These are phyloP conservation scores for Aphidius gifuensis DNA, from an alignment of 1,140 invertebrate genomes.

Conservation along the genomic window DNA sequence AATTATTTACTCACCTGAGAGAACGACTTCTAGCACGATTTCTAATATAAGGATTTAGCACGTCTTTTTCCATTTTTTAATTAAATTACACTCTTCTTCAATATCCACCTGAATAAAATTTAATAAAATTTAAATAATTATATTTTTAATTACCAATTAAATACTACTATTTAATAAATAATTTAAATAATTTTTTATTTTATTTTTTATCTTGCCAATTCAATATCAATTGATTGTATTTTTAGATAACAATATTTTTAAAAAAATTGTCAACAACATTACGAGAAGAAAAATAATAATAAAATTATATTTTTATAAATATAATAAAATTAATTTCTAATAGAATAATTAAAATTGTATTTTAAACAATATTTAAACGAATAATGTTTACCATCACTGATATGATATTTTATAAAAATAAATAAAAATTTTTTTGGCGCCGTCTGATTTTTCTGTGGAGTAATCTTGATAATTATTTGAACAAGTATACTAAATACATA, in stretches of 20 bases:
- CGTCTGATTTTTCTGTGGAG: no score
- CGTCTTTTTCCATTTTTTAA: conserved; percentile 21
- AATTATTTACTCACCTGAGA: conserved; percentile 13
- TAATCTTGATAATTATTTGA: no score
- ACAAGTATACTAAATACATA: no score
- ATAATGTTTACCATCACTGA: conserved; percentile 16
- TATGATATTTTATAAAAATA: conserved; percentile 1
- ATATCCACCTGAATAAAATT: not conserved
- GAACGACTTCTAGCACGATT: conserved; percentile 21
- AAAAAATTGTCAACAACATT: not conserved
- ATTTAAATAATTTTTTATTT: no score
- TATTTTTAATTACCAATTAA: no score
- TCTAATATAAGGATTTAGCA: conserved; percentile 12
- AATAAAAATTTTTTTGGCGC: no score
- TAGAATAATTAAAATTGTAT: no score
- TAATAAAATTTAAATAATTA: not conserved
- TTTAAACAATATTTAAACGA: not conserved
- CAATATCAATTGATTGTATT: not conserved
- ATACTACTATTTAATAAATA: no score
- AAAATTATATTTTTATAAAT: no score
- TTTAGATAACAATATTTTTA: not conserved
- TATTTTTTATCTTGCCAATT: not conserved
- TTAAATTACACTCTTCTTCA: not conserved
- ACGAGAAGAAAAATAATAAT: no score
- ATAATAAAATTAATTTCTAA: no score